phyloP scores from a whole-genome alignment of 2,888 invertebrate species.

The Erebia palarica region DNA sequence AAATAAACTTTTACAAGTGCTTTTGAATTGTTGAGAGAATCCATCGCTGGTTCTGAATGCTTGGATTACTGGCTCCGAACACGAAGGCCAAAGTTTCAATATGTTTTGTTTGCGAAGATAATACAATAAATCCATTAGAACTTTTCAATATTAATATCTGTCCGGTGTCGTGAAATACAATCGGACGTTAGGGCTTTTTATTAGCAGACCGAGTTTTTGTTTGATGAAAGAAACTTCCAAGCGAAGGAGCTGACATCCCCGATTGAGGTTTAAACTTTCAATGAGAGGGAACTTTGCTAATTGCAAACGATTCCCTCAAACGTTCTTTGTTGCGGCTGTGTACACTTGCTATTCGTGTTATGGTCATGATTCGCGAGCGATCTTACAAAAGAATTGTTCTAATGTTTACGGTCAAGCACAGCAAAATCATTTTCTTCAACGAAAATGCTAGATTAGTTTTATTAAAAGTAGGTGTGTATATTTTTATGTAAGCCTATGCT shows the following conservation, averaged over 20 bases:
- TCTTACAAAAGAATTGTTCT: too few species aligned
- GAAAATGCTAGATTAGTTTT: too few species aligned
- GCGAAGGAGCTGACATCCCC: conserved; percentile 14
- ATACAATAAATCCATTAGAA: conserved; percentile 7
- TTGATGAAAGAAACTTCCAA: conserved; percentile 24
- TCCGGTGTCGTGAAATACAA: neutral
- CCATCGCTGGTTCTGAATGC: too few species aligned
- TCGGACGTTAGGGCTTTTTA: neutral
- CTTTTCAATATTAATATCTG: neutral
- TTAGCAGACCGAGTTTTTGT: conserved; percentile 15
- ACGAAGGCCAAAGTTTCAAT: neutral
- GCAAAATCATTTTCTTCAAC: too few species aligned
- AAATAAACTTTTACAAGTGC: too few species aligned
- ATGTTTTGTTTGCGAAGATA: neutral
- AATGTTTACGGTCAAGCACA: too few species aligned
- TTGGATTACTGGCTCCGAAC: neutral
- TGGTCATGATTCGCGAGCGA: too few species aligned
- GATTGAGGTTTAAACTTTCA: conserved; percentile 33
- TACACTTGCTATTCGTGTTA: neutral
- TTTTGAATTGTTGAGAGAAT: too few species aligned
- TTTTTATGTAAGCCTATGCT: too few species aligned
- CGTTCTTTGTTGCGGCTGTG: conserved; percentile 18
- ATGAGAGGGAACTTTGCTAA: conserved; percentile 35
- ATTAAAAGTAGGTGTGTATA: too few species aligned
- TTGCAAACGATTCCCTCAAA: conserved; percentile 25